These are phyloP conservation scores for Heliornis fulica DNA, from an alignment of 2,113 vertebrate species.

Conservation along the genomic window DNA sequence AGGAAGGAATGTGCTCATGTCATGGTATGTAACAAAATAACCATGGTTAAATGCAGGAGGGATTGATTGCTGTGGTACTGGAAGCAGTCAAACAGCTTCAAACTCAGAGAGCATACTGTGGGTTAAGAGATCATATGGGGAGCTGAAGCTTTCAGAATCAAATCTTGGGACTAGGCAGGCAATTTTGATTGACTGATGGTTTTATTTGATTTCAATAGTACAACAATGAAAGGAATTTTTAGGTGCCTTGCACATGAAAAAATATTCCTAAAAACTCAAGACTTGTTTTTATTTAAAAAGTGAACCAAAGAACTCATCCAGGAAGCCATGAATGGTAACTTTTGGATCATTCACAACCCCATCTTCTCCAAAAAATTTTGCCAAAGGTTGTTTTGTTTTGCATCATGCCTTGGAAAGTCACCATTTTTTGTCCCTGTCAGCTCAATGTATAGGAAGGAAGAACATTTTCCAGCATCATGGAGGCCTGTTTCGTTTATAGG, in stretches of 20 bases:
- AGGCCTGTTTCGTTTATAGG: not conserved
- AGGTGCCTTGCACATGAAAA: not conserved
- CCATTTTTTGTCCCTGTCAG: not conserved
- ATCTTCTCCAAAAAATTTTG: not conserved
- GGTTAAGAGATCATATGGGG: constrained; percentile 2
- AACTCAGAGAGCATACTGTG: not conserved
- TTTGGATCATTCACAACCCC: not conserved
- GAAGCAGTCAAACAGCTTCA: not conserved
- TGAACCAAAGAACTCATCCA: not conserved
- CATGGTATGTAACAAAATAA: not conserved
- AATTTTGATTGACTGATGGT: not conserved
- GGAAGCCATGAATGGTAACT: not conserved
- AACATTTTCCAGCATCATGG: not conserved
- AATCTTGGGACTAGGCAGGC: not conserved
- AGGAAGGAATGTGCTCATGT: constrained; percentile 23
- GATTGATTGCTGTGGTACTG: not conserved
- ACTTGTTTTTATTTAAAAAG: not conserved
- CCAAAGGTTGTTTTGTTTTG: not conserved
- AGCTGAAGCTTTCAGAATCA: not conserved
- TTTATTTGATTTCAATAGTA: not conserved
- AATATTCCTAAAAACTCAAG: not conserved
- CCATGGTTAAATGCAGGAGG: not conserved
- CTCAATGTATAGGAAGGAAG: not conserved
- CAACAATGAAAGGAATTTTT: not conserved
- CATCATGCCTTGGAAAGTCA: not conserved